Conservation (phyloP, 53 echinoderm and acorn worm species). For the Mesocentrotus franciscanus region DNA sequence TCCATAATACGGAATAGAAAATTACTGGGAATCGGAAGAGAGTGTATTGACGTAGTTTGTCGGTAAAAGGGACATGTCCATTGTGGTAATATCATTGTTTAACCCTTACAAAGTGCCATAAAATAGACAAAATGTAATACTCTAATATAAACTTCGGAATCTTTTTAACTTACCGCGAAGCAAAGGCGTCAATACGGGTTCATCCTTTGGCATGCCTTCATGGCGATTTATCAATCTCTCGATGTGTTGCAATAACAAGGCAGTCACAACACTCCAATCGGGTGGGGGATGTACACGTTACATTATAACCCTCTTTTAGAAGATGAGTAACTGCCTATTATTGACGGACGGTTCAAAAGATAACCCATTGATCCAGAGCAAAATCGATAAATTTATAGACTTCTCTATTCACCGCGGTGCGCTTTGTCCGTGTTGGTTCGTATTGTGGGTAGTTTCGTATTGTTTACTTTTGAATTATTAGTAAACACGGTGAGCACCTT, state of each 20-base stretch:
- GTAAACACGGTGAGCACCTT: neutral
- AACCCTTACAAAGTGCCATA: too few relatives aligned
- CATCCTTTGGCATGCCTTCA: neutral
- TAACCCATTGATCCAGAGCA: neutral
- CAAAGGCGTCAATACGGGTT: neutral
- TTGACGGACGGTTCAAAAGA: neutral
- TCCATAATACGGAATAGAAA: too few relatives aligned
- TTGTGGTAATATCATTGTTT: too few relatives aligned
- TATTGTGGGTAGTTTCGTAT: neutral
- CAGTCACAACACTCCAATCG: neutral
- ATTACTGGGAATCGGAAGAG: too few relatives aligned
- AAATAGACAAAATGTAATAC: neutral
- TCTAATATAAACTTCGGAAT: neutral
- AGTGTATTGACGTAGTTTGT: too few relatives aligned
- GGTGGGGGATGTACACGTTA: neutral
- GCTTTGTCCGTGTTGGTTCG: neutral
- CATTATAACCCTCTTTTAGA: neutral
- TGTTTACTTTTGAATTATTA: constrained; percentile 13
- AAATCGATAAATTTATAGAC: neutral
- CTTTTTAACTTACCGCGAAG: neutral
- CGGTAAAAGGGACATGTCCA: too few relatives aligned
- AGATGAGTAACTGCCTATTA: neutral
- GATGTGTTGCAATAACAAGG: constrained; percentile 1
- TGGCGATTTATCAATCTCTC: neutral
- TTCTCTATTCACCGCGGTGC: neutral